Percentiles rank a stretch among this genome's conserved stretches.
Evolutionary conservation across 2,113 vertebrate genomes (phyloP).

Genomic region (Collichthys lucidus): DNA sequence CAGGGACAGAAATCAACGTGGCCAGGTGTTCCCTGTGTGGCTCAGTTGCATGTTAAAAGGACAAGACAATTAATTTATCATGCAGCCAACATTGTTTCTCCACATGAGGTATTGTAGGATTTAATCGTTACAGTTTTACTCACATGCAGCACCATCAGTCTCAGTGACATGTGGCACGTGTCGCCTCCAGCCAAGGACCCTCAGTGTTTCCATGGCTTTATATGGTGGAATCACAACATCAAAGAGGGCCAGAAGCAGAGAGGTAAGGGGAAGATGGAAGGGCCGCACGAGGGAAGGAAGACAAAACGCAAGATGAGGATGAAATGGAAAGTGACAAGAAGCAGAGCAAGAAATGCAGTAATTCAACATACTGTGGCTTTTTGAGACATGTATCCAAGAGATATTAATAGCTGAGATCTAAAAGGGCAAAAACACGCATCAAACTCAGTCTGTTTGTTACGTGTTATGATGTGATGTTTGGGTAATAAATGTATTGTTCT

Average conservation of each 20-base stretch:
- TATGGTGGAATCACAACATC: slow-evolving; percentile 48
- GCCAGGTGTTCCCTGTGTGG: not conserved
- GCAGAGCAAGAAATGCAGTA: not conserved
- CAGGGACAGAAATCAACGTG: slow-evolving; percentile 30
- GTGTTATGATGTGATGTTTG: not conserved
- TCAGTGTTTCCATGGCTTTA: slow-evolving; percentile 46
- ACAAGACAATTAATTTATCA: not conserved
- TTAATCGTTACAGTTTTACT: slow-evolving; percentile 2
- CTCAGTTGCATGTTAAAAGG: not conserved
- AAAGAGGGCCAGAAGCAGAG: slow-evolving; percentile 20
- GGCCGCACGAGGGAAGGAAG: not conserved
- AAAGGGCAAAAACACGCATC: not conserved
- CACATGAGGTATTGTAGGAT: not conserved
- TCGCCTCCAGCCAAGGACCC: not conserved
- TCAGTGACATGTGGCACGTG: slow-evolving; percentile 39
- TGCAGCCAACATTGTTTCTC: not conserved
- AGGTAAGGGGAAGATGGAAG: not conserved
- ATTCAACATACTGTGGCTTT: slow-evolving; percentile 4
- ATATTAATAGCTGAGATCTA: not conserved
- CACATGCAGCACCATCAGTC: slow-evolving; percentile 2
- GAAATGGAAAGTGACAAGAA: slow-evolving; percentile 26
- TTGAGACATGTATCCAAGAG: not conserved
- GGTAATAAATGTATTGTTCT: not conserved
- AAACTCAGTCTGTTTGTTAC: not conserved
- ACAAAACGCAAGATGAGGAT: slow-evolving; percentile 7